Percentiles rank a stretch among this genome's conserved stretches.
These are phyloP conservation scores for Nebria salina DNA, from an alignment of 2,888 invertebrate species.

Conservation along the genomic window DNA sequence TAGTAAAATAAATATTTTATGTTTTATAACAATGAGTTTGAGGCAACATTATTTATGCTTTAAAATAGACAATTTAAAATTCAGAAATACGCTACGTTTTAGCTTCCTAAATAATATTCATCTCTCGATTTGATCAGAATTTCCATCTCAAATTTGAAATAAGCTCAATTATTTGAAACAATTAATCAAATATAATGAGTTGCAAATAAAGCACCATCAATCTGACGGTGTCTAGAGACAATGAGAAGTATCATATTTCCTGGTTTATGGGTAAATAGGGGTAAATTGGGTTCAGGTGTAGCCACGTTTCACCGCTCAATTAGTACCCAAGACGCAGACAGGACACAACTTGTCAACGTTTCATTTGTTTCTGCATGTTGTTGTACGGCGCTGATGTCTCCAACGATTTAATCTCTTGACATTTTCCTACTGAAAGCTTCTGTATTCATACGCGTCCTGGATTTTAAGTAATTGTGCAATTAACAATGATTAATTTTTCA, in stretches of 20 bases:
- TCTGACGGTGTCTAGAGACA: neutral
- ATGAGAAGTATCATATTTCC: neutral
- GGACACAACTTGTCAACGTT: constrained; percentile 9
- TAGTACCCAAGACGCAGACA: constrained; percentile 4
- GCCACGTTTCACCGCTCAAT: constrained; percentile 15
- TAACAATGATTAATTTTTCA: neutral
- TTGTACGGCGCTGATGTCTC: neutral
- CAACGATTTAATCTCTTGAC: constrained; percentile 14
- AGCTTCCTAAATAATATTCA: too few relatives aligned
- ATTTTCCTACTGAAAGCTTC: neutral
- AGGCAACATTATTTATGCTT: too few relatives aligned
- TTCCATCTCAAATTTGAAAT: neutral
- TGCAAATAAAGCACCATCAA: neutral
- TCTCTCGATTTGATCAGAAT: neutral
- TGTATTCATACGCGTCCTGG: neutral
- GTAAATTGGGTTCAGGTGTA: constrained; percentile 8
- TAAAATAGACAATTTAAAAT: too few relatives aligned
- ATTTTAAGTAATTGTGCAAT: neutral
- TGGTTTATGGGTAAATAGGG: neutral
- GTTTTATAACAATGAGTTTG: too few relatives aligned
- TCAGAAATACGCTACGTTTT: neutral
- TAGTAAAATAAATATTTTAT: too few relatives aligned
- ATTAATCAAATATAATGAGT: neutral
- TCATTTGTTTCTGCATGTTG: constrained; percentile 2
- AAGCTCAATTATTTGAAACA: neutral